Percentiles rank a stretch among this genome's conserved stretches.
Conservation (phyloP, 2,113 vertebrate genomes). For the Theristicus caerulescens region DNA sequence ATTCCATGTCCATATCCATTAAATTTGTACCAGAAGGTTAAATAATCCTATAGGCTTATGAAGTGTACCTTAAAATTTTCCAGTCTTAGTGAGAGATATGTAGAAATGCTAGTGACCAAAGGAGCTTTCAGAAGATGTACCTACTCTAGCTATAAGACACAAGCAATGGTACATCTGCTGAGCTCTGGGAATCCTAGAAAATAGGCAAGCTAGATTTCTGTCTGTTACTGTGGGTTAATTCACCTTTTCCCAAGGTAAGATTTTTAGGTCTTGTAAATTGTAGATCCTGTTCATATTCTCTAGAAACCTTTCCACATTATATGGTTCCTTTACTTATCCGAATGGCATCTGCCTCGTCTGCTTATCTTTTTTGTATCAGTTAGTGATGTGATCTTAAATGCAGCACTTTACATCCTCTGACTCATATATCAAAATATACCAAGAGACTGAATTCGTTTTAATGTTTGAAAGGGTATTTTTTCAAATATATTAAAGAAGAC, state of each 20-base stretch:
- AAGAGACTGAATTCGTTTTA: neutral
- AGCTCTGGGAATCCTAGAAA: neutral
- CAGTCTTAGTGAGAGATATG: neutral
- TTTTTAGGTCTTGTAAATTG: neutral
- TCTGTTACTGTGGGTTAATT: neutral
- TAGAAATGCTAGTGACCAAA: neutral
- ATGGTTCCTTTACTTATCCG: neutral
- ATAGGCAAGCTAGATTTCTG: neutral
- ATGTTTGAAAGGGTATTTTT: neutral
- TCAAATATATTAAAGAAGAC: neutral
- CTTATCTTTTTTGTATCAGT: neutral
- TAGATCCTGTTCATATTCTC: neutral
- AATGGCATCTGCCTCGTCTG: neutral
- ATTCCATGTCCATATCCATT: neutral
- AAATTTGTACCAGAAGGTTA: neutral
- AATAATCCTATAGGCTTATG: neutral
- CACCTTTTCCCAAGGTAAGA: neutral
- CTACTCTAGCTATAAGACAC: neutral
- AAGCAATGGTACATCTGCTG: neutral
- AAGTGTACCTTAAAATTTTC: neutral
- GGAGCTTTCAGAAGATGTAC: neutral
- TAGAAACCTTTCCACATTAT: neutral
- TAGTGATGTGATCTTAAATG: neutral
- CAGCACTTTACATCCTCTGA: neutral
- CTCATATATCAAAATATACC: neutral